Base-by-base conservation (phyloP, 2,113 vertebrate species). In the Megaceryle torquata region DNA sequence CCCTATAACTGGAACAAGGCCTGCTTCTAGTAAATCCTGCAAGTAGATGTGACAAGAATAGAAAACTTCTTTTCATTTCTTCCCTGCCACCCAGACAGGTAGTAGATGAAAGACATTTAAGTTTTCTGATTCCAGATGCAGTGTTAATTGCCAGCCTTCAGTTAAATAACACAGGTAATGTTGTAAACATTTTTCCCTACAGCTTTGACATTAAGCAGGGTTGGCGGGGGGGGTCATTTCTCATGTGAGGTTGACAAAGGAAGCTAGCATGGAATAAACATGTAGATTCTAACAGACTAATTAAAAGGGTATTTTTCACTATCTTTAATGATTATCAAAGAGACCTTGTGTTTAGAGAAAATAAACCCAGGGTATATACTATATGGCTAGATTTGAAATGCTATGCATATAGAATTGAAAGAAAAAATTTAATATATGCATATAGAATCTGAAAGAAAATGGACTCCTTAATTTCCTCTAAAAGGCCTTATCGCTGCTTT, bases 21-120 rank as follows among this genome's bases (percentile, higher is more conserved):
- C 92, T 13, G 71, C 82, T 97, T 95, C 93, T 96, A 85, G 91
- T 96, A 98, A 98, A 97, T 95, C 96, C 96, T 92, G 86, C 84
- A 94, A 95, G 65, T 84, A 76, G 61, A 95, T 96, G 96, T 96
- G 97, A 98, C 95, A 96, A 81, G 97, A 98, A 98, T 97, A 96
- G 94, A 97, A 97, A 97, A 83, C 39, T 51, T 88, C 59, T 89
- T 97, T 96, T 96, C 70, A 72, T 95, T 95, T 71, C 81, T 89
- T 97, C 81, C 50, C 63, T 87, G 76, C 96, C 89, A 96, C 95
- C 93, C 93, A 96, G 93, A 43, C 74, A 97, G 97, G 91, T 89
- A 91, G 46, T 64, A 94, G 31, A 93, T 93, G 79, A 96, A 95
- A 96, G 82, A 64, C 74, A 89, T 91, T 92, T 94, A 95, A 97